Percentiles rank a stretch among this genome's conserved stretches.
Evolutionary conservation across 1,140 invertebrate genomes (phyloP).

Genomic region (Hestina assimilis): DNA sequence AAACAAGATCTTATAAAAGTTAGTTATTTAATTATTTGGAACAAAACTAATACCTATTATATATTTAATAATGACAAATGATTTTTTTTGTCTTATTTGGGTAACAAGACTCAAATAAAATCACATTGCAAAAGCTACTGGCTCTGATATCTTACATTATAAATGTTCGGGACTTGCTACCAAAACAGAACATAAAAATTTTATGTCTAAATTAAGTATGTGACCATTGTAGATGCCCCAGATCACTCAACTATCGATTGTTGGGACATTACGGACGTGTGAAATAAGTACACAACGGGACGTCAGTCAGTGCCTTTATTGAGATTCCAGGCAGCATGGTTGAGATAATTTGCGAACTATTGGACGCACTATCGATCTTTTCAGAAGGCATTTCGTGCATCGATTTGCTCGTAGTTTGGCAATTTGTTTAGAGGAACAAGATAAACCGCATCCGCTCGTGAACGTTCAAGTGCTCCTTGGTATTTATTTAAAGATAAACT

Average conservation of each 20-base stretch:
- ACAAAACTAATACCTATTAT: too few species aligned
- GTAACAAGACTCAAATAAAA: too few species aligned
- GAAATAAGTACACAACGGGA: conserved; percentile 43
- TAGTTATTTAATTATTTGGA: too few species aligned
- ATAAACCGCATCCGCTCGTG: conserved; percentile 17
- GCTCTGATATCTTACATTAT: too few species aligned
- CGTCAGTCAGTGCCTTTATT: conserved; percentile 44
- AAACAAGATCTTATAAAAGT: too few species aligned
- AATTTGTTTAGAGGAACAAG: conserved; percentile 18
- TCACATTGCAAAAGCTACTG: too few species aligned
- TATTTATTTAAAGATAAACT: conserved; percentile 1
- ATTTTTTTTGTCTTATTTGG: too few species aligned
- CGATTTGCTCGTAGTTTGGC: conserved; percentile 14
- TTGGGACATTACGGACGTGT: conserved; percentile 38
- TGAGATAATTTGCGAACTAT: conserved; percentile 31
- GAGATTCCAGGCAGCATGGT: conserved; percentile 42
- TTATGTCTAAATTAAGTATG: conserved; percentile 7
- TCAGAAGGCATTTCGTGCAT: conserved; percentile 11
- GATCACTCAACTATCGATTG: conserved; percentile 33
- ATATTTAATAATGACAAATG: too few species aligned
- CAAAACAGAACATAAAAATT: too few species aligned
- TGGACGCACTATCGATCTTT: conserved; percentile 18
- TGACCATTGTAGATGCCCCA: conserved; percentile 28
- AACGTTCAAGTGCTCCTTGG: background rate
- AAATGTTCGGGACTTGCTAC: too few species aligned